Evolutionary conservation across 2,888 invertebrate genomes (phyloP).

Genomic region (Pharmacophagus antenor): DNA sequence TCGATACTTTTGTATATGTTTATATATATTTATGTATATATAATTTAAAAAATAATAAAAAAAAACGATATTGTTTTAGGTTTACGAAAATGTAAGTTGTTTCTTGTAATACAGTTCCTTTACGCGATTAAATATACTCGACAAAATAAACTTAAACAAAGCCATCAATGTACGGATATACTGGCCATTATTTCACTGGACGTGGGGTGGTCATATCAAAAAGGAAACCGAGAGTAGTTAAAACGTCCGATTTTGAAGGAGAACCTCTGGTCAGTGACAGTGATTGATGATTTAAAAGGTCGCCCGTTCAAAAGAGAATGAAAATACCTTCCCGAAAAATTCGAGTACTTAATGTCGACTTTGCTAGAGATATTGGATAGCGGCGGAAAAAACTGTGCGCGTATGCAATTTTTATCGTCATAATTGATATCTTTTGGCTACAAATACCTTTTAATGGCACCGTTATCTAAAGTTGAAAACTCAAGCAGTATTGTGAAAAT

Average conservation of each 20-base stretch:
- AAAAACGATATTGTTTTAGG: no score
- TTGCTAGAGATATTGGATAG: no score
- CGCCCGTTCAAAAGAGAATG: conserved; percentile 36
- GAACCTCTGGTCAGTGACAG: conserved; percentile 55
- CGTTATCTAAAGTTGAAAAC: no score
- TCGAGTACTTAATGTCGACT: conserved; percentile 11
- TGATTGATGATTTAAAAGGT: conserved; percentile 53
- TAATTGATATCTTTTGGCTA: not conserved
- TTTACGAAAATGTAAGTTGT: no score
- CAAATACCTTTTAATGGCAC: no score
- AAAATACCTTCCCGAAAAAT: conserved; percentile 13
- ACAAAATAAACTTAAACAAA: not conserved
- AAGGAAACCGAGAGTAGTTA: conserved; percentile 1
- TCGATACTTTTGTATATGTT: no score
- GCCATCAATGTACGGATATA: conserved; percentile 7
- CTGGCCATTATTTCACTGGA: conserved; percentile 10
- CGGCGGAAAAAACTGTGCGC: not conserved
- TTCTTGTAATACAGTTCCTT: no score
- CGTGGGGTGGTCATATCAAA: conserved; percentile 10
- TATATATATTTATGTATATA: no score
- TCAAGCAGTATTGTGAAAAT: no score
- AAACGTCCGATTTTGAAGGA: conserved; percentile 65
- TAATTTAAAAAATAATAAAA: no score
- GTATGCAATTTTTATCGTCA: not conserved
- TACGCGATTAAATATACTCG: not conserved